Evolutionary conservation across 2,113 vertebrate genomes (phyloP).

Genomic region (Ivindomyrus marchei): DNA sequence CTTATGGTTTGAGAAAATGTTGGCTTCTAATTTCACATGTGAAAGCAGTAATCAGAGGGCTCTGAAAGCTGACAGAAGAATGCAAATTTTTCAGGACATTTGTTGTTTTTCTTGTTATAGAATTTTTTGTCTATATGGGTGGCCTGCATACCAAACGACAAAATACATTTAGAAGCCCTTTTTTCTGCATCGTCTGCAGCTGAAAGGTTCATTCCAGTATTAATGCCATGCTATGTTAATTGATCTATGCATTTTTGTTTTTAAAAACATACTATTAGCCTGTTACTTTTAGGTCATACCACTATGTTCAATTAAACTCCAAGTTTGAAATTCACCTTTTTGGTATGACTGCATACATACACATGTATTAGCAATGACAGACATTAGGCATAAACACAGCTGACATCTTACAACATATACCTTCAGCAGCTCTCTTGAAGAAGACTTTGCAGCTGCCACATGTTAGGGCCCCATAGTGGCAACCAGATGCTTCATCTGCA

Average conservation of each 20-base stretch:
- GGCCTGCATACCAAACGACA: not conserved
- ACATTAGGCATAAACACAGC: not conserved
- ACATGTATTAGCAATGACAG: not conserved
- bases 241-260: not conserved
- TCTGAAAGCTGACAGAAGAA: not conserved
- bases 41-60: not conserved
- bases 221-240: not conserved
- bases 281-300: not conserved
- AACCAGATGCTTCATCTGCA: constrained; percentile 93
- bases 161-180: not conserved
- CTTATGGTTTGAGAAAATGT: not conserved
- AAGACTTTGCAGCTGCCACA: constrained; percentile 99
- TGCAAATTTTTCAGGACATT: not conserved
- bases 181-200: not conserved
- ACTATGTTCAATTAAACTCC: not conserved
- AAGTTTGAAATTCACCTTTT: not conserved
- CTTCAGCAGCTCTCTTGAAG: constrained; percentile 98
- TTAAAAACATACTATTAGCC: not conserved
- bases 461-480: constrained; percentile 94
- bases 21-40: not conserved
- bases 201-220: not conserved
- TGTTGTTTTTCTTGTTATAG: not conserved
- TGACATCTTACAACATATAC: constrained; percentile 62
- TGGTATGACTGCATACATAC: not conserved
- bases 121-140: not conserved